Base-by-base conservation (phyloP, 2,888 invertebrate genomes). In the Polietes domitor region DNA sequence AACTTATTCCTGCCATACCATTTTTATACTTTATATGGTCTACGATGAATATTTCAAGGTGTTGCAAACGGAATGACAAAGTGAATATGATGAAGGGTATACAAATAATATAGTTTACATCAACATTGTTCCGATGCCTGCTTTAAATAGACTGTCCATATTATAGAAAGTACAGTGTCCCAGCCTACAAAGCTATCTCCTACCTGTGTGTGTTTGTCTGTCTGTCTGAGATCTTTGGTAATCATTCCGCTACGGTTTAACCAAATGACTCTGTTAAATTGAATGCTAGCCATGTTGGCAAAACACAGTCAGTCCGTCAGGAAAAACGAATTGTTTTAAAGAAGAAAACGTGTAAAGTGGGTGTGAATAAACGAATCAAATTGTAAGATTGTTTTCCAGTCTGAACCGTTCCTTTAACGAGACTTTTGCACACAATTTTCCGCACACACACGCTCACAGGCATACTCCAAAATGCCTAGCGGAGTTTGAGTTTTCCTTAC, bases 341-440 rank as follows among this genome's bases (percentile, higher is more conserved):
- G 9, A 21, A 55, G 85, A 87, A 88, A 90, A 88, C 88, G 89
- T 89, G 89, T 88, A 88, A 89, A 89, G 89, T 89, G 89, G 90
- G 89, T 90, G 90, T 89, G 88, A 89, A 73, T 50, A 75, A 78
- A 89, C 87, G 88, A 86, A 89, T 88, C 87, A 88, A 88, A 87
- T 87, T 87, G 72, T 55, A 63, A 80, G 68, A 81, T 76, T 80
- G 55, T 78, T 81, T 73, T 61, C 24, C 24, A 63, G n/a, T 15
- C 58, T 47, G 9, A n/a, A 68, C 83, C 86, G 85, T 86, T 82
- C 84, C 86, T 87, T 87, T 87, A 85, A 87, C 85, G 87, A 87
- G 87, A 87, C 85, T 88, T 86, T 85, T 85, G 85, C 85, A 87
- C 83, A 86, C 86, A 82, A 87, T 86, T 87, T 86, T 19, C 19